phyloP scores from a whole-genome alignment of 2,797 vertebrate species.

The Clamator glandarius region DNA sequence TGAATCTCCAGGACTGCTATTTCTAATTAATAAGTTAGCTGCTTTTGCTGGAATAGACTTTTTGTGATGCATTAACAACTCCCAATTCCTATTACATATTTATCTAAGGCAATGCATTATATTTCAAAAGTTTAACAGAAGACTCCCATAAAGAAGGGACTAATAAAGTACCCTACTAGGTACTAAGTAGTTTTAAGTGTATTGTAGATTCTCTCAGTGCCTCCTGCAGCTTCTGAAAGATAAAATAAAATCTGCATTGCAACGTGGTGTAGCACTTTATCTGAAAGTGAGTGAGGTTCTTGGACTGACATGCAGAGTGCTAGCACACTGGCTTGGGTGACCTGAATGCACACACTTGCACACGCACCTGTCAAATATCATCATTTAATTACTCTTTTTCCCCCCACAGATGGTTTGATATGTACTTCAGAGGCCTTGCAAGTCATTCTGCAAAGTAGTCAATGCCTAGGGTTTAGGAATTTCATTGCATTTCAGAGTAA shows the following conservation, averaged over 20 bases:
- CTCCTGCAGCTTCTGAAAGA: not conserved
- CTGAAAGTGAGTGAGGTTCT: not conserved
- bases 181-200: not conserved
- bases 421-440: not conserved
- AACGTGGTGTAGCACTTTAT: not conserved
- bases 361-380: accelerated
- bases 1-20: conserved; percentile 11
- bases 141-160: not conserved
- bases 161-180: conserved; percentile 5
- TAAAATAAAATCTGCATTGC: not conserved
- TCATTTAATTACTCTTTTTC: not conserved
- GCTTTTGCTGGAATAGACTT: conserved; percentile 12
- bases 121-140: conserved; percentile 28
- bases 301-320: not conserved
- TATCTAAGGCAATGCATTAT: conserved; percentile 26
- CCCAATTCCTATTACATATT: not conserved
- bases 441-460: not conserved
- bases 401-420: not conserved
- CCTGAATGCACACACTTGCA: not conserved
- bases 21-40: conserved; percentile 37
- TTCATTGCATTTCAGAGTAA: not conserved
- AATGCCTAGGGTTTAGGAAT: not conserved
- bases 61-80: conserved; percentile 1
- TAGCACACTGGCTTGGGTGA: not conserved
- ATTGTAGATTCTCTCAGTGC: not conserved